Conservation (phyloP, 2,888 invertebrate genomes). For the Rhabditophanes sp. region DNA sequence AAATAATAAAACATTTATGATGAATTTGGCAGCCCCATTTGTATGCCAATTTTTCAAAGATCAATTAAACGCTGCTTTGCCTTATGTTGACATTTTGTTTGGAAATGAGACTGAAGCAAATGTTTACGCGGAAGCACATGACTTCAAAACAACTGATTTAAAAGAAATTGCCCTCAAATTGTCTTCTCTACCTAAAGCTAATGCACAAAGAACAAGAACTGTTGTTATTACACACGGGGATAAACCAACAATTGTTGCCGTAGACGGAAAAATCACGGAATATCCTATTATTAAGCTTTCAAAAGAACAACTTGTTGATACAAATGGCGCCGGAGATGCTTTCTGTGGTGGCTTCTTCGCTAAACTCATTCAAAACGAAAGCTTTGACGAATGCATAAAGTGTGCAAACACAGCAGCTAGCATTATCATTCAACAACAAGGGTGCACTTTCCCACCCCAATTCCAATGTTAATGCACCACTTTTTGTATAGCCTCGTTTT, state of each 20-base stretch:
- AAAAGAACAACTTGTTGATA: constrained; percentile 66
- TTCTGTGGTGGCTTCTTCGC: constrained; percentile 87
- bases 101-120: constrained; percentile 82
- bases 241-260: constrained; percentile 63
- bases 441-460: constrained; percentile 69
- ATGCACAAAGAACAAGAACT: constrained; percentile 57
- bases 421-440: constrained; percentile 72
- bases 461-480: too few species aligned
- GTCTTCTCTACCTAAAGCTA: too few species aligned
- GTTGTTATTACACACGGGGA: constrained; percentile 82
- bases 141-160: constrained; percentile 55
- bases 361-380: constrained; percentile 60
- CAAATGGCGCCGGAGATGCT: constrained; percentile 96
- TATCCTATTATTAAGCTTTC: constrained; percentile 23
- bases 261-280: constrained; percentile 20
- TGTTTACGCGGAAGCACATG: constrained; percentile 64
- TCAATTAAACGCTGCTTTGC: constrained; percentile 63
- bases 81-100: constrained; percentile 82
- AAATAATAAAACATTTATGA: constrained; percentile 60
- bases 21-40: constrained; percentile 93
- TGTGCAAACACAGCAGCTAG: constrained; percentile 44
- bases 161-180: constrained; percentile 68
- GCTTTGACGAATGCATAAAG: constrained; percentile 61
- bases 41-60: constrained; percentile 65
- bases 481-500: too few species aligned